Evolutionary conservation across 2,113 vertebrate genomes (phyloP).

Genomic region (Archocentrus centrarchus): DNA sequence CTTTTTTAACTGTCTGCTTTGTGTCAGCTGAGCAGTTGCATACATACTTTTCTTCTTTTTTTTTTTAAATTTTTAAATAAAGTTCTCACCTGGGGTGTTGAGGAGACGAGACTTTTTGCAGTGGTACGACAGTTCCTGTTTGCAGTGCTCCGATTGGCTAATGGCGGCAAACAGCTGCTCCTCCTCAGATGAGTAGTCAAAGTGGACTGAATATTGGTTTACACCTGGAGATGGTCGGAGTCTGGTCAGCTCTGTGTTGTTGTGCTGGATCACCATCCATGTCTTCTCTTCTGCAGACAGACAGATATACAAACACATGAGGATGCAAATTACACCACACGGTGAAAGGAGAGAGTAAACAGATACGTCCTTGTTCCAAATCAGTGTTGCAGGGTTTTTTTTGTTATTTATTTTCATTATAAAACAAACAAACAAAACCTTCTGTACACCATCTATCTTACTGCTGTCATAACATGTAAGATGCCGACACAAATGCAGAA

Average conservation of each 20-base stretch:
- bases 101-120: conserved; percentile 93
- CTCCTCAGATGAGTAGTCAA: conserved; percentile 85
- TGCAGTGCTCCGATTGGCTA: conserved; percentile 87
- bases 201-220: conserved; percentile 79
- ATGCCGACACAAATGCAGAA: too few species aligned
- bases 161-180: conserved; percentile 88
- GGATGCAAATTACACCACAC: background rate
- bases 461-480: too few species aligned
- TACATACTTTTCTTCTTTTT: background rate
- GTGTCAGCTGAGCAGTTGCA: background rate
- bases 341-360: background rate
- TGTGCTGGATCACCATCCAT: conserved; percentile 91
- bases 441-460: too few species aligned
- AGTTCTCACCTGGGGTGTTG: conserved; percentile 81
- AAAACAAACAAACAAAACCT: too few species aligned
- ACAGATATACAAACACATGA: background rate
- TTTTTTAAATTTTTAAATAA: rapidly evolving
- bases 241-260: conserved; percentile 88
- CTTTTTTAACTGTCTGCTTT: too few species aligned
- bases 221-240: conserved; percentile 80
- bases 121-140: conserved; percentile 91
- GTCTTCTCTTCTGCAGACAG: conserved; percentile 78
- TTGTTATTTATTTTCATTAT: background rate
- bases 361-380: too few species aligned
- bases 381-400: background rate